These are phyloP conservation scores for Acanthosepion pharaonis DNA, from an alignment of 2,888 invertebrate genomes.

Conservation along the genomic window DNA sequence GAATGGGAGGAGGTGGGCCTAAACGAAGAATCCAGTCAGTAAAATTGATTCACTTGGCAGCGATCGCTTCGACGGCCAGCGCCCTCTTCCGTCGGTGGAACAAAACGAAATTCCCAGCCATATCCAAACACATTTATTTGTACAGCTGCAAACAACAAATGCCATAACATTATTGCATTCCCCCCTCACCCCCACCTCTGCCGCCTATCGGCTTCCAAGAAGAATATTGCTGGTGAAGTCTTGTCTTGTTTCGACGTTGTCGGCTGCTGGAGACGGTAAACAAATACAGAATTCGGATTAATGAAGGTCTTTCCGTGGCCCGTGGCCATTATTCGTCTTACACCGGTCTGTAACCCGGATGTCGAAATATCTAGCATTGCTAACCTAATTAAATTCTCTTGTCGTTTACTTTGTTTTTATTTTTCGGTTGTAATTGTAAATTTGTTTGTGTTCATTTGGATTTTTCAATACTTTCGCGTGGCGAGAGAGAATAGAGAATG, in stretches of 20 bases:
- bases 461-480: background rate
- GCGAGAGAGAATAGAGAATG: background rate
- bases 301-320: slow-evolving; percentile 7
- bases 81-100: background rate
- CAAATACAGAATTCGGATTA: slow-evolving; percentile 20
- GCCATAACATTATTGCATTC: background rate
- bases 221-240: background rate
- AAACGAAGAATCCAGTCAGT: background rate
- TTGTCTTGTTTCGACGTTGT: background rate
- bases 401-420: background rate
- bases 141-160: background rate
- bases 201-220: background rate
- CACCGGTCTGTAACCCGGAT: slow-evolving; percentile 20
- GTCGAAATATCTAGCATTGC: slow-evolving; percentile 18
- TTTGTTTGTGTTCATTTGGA: background rate
- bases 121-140: slow-evolving; percentile 21
- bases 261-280: slow-evolving; percentile 33
- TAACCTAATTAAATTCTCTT: background rate
- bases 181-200: background rate
- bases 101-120: background rate
- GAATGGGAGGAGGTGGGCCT: background rate
- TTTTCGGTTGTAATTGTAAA: background rate
- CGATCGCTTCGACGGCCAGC: background rate
- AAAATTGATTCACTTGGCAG: slow-evolving; percentile 18
- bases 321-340: background rate